Evolutionary conservation across 2,797 vertebrate genomes (phyloP).

Genomic region (Epinephelus awoara): DNA sequence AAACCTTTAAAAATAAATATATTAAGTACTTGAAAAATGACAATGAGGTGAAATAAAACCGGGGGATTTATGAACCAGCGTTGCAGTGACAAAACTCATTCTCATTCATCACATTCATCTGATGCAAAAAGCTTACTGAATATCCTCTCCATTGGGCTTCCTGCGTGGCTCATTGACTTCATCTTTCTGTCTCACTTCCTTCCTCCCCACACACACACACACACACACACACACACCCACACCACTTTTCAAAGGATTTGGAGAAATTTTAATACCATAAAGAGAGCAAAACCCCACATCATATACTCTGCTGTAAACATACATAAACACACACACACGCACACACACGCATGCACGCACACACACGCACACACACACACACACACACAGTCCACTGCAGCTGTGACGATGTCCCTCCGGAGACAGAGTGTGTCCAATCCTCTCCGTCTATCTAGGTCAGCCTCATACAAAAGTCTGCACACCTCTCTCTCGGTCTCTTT

Average conservation of each 20-base stretch:
- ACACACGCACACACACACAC: conserved; percentile 15
- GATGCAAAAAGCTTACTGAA: conserved; percentile 27
- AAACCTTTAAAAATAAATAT: background rate
- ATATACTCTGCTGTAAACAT: conserved; percentile 49
- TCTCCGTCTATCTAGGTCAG: conserved; percentile 80
- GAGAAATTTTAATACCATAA: conserved; percentile 41
- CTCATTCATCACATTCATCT: conserved; percentile 30
- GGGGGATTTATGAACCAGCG: background rate
- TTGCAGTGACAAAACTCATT: background rate
- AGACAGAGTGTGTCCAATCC: conserved; percentile 80
- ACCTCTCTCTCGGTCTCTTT: conserved; percentile 51
- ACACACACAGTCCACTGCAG: conserved; percentile 60
- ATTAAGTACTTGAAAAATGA: background rate
- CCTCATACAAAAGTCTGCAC: conserved; percentile 68
- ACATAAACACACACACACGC: conserved; percentile 38
- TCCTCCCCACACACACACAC: background rate
- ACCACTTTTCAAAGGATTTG: conserved; percentile 39
- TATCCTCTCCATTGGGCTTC: conserved; percentile 16
- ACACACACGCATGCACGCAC: conserved; percentile 6
- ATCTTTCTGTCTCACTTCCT: conserved; percentile 21
- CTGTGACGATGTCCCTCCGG: conserved; percentile 70
- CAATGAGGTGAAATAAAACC: background rate
- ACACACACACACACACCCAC: background rate
- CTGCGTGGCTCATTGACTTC: conserved; percentile 27
- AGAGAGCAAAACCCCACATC: conserved; percentile 31